Evolutionary conservation across 2,113 vertebrate genomes (phyloP), one percentile per base, ranked within the genome.

Genomic region (Epinephelus cyanopodus): DNA sequence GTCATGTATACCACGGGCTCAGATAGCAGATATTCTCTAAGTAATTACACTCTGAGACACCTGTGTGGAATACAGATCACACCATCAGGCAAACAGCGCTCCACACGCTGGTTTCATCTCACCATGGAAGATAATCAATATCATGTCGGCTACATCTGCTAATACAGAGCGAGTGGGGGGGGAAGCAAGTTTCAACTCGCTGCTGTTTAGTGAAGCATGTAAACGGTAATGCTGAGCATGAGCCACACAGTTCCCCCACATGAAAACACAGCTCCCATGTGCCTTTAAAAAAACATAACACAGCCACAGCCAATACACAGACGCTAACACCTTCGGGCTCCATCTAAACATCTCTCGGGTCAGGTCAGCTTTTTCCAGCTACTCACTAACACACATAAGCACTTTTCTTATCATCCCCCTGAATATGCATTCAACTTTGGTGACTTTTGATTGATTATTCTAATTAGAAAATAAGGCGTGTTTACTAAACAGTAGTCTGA

Each of bases 231-330:
- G 12, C 61, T 18, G 37, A 19, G 79, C 11, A 1, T 25, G 76
- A 79, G 69, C 17, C 60, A 66, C 67, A 19, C 74, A 14, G 64
- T 13, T 50, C 18, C 47, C 45, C 52, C 33, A 13, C 72, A 81
- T 62, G 71, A 86, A 85, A 83, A 90, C 77, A 77, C 67, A 17
- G 39, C 71, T 83, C 79, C 65, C 82, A 68, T 62, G 73, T 76
- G 81, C 67, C 65, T 79, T 71, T 70, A 60, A 63, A 78, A 78
- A 75, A 37, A 37, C 29, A 29, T 56, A 52, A 74, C 86, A 74
- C 62, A 48, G 47, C 62, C 76, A 15, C 33, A 61, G 60, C 50
- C 63, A 63, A 48, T 66, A 67, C 62, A 52, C 56, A 74, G 64
- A 74, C 23, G 3, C 60, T 1, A 29, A 74, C 70, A 62, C 50